A percentile compares a stretch with the other conserved stretches of the same genome.
phyloP scores from a whole-genome alignment of 2,888 invertebrate species.

The Allacma fusca region DNA sequence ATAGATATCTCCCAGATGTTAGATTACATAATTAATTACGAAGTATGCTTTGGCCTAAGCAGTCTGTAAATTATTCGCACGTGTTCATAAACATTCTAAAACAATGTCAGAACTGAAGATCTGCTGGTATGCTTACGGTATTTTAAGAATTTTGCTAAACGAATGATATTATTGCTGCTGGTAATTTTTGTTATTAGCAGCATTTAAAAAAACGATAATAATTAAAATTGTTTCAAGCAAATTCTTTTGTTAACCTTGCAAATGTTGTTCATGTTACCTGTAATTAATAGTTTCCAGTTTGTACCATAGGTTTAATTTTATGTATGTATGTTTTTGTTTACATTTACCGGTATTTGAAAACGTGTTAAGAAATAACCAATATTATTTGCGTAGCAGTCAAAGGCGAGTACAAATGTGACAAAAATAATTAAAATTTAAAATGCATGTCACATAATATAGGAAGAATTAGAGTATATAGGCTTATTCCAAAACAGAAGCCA shows the following conservation, averaged over 20 bases:
- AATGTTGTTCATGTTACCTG: slow-evolving; percentile 4
- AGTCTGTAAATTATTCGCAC: too few relatives aligned
- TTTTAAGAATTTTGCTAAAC: too few relatives aligned
- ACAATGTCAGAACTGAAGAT: too few relatives aligned
- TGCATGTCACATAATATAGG: background rate
- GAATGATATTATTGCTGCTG: too few relatives aligned
- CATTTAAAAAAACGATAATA: too few relatives aligned
- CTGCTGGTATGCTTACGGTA: too few relatives aligned
- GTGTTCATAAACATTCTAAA: too few relatives aligned
- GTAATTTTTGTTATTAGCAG: too few relatives aligned
- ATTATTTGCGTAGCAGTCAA: background rate
- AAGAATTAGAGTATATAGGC: background rate
- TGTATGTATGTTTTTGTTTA: background rate
- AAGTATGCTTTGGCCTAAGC: too few relatives aligned
- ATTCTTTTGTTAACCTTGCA: background rate
- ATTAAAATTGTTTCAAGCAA: too few relatives aligned
- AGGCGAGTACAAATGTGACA: background rate
- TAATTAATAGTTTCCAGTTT: background rate
- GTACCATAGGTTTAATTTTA: background rate
- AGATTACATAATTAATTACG: too few relatives aligned
- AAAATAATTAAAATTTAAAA: background rate
- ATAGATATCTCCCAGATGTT: too few relatives aligned
- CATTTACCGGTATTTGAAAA: background rate
- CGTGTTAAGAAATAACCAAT: background rate
- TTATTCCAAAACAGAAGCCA: slow-evolving; percentile 9